Percentiles rank a stretch among this genome's conserved stretches.
Conservation (phyloP, 2,888 invertebrate species). For the Acrobasis repandana region DNA sequence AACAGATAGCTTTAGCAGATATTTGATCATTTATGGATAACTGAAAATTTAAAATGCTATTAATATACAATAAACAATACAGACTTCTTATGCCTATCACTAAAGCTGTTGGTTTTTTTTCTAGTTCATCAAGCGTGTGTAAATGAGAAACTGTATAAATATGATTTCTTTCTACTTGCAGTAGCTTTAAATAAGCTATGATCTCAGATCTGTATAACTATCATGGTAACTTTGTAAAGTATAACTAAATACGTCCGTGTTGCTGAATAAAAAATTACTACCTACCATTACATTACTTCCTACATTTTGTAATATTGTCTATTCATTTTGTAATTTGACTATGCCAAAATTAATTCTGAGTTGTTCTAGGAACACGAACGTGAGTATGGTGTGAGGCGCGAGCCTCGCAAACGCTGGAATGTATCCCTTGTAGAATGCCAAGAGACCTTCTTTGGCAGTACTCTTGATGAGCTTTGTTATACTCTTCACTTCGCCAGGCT, state of each 20-base stretch:
- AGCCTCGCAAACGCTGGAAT: conserved; percentile 97
- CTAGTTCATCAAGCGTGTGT: too few relatives aligned
- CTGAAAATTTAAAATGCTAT: too few relatives aligned
- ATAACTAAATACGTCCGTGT: conserved; percentile 24
- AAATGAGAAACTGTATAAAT: neutral
- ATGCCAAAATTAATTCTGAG: conserved; percentile 84
- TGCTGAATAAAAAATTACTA: neutral
- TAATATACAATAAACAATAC: too few relatives aligned
- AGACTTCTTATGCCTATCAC: too few relatives aligned
- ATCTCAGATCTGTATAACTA: too few relatives aligned
- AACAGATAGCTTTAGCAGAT: conserved; percentile 20
- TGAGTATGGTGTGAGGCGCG: conserved; percentile 98
- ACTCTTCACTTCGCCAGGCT: conserved; percentile 93
- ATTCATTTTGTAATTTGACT: conserved; percentile 31
- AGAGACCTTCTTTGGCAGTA: conserved; percentile 94
- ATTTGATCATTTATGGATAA: too few relatives aligned
- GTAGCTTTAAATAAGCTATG: too few relatives aligned
- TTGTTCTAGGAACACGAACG: conserved; percentile 98
- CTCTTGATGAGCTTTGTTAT: conserved; percentile 87
- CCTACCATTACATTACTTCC: neutral
- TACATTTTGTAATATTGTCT: conserved; percentile 14
- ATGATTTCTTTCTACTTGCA: neutral
- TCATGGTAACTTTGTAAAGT: conserved; percentile 14
- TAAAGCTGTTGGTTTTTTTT: too few relatives aligned
- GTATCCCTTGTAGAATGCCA: conserved; percentile 98